Percentiles rank a stretch among this genome's conserved stretches.
Conservation (phyloP, 2,888 invertebrate genomes). For the Stegana nigrithorax region DNA sequence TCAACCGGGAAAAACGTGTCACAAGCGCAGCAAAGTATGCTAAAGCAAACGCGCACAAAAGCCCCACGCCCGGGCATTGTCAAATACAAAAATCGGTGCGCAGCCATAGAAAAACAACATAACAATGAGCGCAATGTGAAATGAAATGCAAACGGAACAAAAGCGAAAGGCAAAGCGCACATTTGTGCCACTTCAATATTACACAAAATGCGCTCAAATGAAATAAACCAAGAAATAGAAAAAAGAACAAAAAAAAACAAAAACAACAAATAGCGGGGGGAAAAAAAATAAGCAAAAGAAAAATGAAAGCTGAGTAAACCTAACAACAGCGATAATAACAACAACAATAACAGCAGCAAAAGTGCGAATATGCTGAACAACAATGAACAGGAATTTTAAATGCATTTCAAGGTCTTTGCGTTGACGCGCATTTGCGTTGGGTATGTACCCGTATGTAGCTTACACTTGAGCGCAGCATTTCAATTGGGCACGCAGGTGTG, state of each 20-base stretch:
- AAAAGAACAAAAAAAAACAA: not conserved
- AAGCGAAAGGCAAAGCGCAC: not conserved
- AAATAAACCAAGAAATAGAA: not conserved
- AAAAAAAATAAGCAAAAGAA: not conserved
- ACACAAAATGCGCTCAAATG: not conserved
- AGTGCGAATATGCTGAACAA: not conserved
- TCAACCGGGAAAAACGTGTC: not conserved
- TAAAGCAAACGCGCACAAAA: no score
- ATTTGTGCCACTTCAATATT: constrained; percentile 13
- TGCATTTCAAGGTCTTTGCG: constrained; percentile 14
- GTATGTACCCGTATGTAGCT: not conserved
- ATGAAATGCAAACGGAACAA: not conserved
- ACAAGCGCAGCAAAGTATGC: constrained; percentile 6
- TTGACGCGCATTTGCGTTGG: not conserved
- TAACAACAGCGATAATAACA: not conserved
- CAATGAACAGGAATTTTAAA: constrained; percentile 18
- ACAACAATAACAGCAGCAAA: not conserved
- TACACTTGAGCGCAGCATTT: not conserved
- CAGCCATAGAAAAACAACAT: constrained; percentile 15
- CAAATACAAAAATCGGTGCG: constrained; percentile 3
- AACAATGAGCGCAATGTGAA: not conserved
- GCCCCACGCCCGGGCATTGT: not conserved
- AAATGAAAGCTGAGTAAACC: no score
- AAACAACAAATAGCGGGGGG: not conserved
- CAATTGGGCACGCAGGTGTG: not conserved